Conservation (phyloP, 2,888 invertebrate genomes). For the Zootermopsis nevadensis region DNA sequence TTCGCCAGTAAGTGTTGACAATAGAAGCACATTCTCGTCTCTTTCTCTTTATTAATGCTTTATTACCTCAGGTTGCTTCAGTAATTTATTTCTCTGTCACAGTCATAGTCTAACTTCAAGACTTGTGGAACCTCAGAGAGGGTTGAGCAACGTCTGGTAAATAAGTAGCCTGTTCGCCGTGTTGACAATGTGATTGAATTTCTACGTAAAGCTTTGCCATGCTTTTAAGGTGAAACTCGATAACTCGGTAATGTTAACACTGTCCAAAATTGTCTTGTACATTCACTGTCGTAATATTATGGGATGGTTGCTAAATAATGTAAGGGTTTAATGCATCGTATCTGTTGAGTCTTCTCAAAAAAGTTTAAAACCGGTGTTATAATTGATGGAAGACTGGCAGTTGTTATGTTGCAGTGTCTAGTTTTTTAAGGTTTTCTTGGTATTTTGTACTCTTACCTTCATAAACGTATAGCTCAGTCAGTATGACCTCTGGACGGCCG, state of each 20-base stretch:
- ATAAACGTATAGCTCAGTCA: too few relatives aligned
- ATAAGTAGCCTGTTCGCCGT: background rate
- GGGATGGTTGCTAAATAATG: background rate
- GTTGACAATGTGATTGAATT: constrained; percentile 5
- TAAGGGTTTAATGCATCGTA: too few relatives aligned
- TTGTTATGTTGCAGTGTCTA: too few relatives aligned
- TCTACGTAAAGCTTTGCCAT: constrained; percentile 10
- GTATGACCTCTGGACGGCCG: too few relatives aligned
- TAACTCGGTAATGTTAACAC: background rate
- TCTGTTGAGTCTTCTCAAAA: too few relatives aligned
- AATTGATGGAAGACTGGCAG: too few relatives aligned
- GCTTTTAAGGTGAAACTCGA: constrained; percentile 9
- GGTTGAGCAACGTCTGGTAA: background rate
- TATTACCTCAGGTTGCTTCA: background rate
- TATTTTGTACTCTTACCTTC: too few relatives aligned
- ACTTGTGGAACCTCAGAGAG: background rate
- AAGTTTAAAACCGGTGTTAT: too few relatives aligned
- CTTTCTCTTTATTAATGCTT: too few relatives aligned
- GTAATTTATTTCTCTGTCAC: background rate
- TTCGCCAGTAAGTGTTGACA: background rate
- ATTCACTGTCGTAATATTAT: background rate
- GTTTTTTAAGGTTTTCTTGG: too few relatives aligned
- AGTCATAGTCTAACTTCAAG: background rate
- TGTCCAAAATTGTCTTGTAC: background rate
- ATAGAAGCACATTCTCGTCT: background rate